Percentiles rank a stretch among this genome's conserved stretches.
These are phyloP conservation scores for Myioborus melanocephalus DNA, from an alignment of 2,797 vertebrate genomes.

Conservation along the genomic window DNA sequence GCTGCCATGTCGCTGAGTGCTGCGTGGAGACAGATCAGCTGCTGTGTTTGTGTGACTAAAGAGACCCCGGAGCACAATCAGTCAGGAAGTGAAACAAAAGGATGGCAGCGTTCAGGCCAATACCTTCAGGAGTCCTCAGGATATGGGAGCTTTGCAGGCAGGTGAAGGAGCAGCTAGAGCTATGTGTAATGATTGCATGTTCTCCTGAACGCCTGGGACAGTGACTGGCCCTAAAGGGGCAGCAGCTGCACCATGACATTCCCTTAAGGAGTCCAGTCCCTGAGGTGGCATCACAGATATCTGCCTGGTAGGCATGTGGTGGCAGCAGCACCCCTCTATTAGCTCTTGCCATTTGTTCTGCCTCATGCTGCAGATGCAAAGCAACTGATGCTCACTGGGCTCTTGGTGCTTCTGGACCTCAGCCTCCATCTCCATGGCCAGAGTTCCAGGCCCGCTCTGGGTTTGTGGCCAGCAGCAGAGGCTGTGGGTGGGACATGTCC, in stretches of 20 bases:
- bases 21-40: constrained; percentile 1
- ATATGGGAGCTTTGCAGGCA: background rate
- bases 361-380: background rate
- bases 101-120: constrained; percentile 1
- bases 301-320: background rate
- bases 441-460: background rate
- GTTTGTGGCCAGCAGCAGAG: background rate
- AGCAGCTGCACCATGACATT: background rate
- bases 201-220: background rate
- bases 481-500: background rate
- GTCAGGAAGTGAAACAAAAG: constrained; percentile 39
- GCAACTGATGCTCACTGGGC: background rate
- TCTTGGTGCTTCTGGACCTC: background rate
- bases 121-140: background rate
- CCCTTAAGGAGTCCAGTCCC: background rate
- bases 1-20: background rate
- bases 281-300: background rate
- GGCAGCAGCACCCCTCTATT: background rate
- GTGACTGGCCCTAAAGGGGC: background rate
- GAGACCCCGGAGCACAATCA: constrained; percentile 53
- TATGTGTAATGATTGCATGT: background rate
- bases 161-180: background rate
- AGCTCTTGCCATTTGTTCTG: background rate
- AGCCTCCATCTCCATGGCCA: background rate
- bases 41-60: constrained; percentile 47